Base-by-base conservation (phyloP, 2,113 vertebrate species). In the Corythoichthys intestinalis region DNA sequence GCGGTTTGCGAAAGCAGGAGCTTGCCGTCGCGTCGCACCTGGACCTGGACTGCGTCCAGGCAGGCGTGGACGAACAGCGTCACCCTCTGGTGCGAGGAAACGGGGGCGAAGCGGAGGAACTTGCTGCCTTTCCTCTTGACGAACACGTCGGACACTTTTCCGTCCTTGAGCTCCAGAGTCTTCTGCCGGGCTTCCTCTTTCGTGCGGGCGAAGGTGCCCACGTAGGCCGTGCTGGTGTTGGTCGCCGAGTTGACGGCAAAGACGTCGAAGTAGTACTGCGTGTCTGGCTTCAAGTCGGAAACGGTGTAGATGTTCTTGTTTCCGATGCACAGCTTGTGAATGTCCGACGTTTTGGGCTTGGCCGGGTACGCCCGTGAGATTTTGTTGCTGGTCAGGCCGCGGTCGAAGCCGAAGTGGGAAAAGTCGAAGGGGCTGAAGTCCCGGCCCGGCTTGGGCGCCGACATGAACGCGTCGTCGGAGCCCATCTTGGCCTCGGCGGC, bases 381-480 rank as follows among this genome's bases (percentile, higher is more conserved):
- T 75, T 94, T 95, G 85, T 86, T 89, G 65, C 82, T 65, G 74
- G 67, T 84, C 72, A 93, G 91, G 44, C 87, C 81, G 4, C 92
- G 90, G 12, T 94, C 81, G 74, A 99, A 99, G 52, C 97, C 97
- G 54, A 99, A 98, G 76, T 96, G 95, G 56, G 93, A 91, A 41
- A 99, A 99, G 90, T 99, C 97, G 72, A 98, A 99, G 0, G 94
- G 97, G 82, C 93, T 98, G 72, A 99, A 98, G 88, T 99, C 96
- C 72, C 94, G 86, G 0, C 96, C 96, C 0, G 97, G 96, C 20
- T 96, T 96, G 0, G 97, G 97, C 2, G 92, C 96, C 69, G 85
- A 64, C 96, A 98, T 97, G 81, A 98, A 98, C 2, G 91, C 85
- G 0, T 97, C 97, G 0, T 98, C 97, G 0, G 77, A 76, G 65